phyloP scores from a whole-genome alignment of 2,113 vertebrate genomes.

The Brienomyrus longianalis region DNA sequence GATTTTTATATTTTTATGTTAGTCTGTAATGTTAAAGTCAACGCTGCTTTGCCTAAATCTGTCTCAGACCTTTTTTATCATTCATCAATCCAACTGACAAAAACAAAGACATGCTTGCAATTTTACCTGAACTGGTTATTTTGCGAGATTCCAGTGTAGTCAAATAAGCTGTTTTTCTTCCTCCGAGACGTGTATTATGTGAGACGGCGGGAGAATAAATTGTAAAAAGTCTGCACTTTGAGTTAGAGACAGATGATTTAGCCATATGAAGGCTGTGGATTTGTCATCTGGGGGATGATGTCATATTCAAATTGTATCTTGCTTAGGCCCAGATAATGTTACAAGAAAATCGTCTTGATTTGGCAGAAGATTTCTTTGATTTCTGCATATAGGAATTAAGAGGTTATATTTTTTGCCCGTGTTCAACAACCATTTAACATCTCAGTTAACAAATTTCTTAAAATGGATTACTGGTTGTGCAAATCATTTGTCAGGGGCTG shows the following conservation, averaged over 20 bases:
- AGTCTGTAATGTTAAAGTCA: neutral
- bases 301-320: neutral
- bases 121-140: neutral
- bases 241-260: neutral
- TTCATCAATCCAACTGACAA: neutral
- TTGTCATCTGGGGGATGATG: neutral
- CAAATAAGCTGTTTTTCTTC: neutral
- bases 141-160: neutral
- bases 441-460: neutral
- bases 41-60: neutral
- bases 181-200: neutral
- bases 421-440: neutral
- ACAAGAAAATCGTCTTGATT: neutral
- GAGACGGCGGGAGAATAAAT: neutral
- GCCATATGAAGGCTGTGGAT: neutral
- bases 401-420: neutral
- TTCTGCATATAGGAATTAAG: neutral
- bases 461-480: neutral
- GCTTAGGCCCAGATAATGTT: neutral
- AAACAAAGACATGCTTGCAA: neutral
- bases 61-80: neutral
- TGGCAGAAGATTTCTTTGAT: too few relatives aligned
- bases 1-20: neutral
- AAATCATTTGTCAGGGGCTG: neutral
- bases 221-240: neutral